Conservation (phyloP, 1,140 invertebrate genomes). For the Drosophila truncata region DNA sequence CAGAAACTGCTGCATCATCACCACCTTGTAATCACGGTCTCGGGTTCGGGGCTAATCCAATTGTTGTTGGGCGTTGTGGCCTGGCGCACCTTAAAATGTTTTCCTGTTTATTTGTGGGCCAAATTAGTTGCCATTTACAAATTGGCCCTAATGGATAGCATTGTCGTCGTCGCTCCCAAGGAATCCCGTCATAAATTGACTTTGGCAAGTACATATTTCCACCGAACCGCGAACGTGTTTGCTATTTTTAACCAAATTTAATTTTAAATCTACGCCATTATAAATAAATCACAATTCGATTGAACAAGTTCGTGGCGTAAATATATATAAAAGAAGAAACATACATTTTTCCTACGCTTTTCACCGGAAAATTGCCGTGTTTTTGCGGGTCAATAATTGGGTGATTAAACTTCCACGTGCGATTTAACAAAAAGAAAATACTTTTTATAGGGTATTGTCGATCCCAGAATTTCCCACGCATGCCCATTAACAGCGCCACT, state of each 20-base stretch:
- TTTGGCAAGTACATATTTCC: slow-evolving; percentile 22
- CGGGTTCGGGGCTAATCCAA: slow-evolving; percentile 39
- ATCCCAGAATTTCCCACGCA: slow-evolving; percentile 48
- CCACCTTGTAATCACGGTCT: slow-evolving; percentile 29
- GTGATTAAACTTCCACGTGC: slow-evolving; percentile 40
- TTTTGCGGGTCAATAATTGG: slow-evolving; percentile 40
- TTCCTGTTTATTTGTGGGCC: slow-evolving; percentile 32
- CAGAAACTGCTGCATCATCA: slow-evolving; percentile 27
- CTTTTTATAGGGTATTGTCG: slow-evolving; percentile 40
- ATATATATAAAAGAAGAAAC: slow-evolving; percentile 4
- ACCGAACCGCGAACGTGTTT: slow-evolving; percentile 11
- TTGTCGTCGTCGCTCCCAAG: slow-evolving; percentile 18
- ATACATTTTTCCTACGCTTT: slow-evolving; percentile 38
- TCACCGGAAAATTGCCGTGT: slow-evolving; percentile 27
- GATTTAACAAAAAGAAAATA: slow-evolving; percentile 11
- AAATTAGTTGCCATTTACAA: slow-evolving; percentile 63
- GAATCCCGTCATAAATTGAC: slow-evolving; percentile 49
- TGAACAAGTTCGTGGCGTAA: slow-evolving; percentile 22
- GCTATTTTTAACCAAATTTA: slow-evolving; percentile 52
- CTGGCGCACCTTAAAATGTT: slow-evolving; percentile 9
- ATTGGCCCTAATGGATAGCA: slow-evolving; percentile 39
- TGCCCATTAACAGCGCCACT: slow-evolving; percentile 36
- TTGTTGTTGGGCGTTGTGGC: slow-evolving; percentile 31
- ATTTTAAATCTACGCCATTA: slow-evolving; percentile 50
- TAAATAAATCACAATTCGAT: slow-evolving; percentile 55